Percentiles rank a stretch among this genome's conserved stretches.
These are phyloP conservation scores for Ooceraea biroi DNA, from an alignment of 1,140 invertebrate species.

Conservation along the genomic window DNA sequence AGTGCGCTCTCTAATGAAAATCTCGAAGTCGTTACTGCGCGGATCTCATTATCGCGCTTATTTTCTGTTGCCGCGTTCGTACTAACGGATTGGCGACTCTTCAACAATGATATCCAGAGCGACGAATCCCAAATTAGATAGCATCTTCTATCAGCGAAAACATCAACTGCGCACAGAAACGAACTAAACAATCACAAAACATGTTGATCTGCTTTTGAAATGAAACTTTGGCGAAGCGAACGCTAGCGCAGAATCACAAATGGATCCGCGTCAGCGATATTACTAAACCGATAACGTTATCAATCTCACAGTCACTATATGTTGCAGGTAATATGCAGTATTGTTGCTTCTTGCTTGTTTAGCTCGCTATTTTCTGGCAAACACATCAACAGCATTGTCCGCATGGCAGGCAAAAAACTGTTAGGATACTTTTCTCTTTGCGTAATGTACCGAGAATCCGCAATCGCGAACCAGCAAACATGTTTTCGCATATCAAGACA, in stretches of 20 bases:
- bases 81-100: neutral
- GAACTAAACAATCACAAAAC: neutral
- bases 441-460: neutral
- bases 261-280: neutral
- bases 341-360: neutral
- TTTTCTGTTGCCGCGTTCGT: slow-evolving; percentile 33
- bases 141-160: slow-evolving; percentile 24
- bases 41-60: slow-evolving; percentile 56
- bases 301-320: slow-evolving; percentile 17
- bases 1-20: slow-evolving; percentile 44
- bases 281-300: slow-evolving; percentile 37
- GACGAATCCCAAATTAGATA: slow-evolving; percentile 51
- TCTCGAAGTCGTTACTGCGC: slow-evolving; percentile 49
- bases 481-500: neutral
- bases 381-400: neutral
- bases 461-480: neutral
- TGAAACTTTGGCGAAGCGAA: neutral
- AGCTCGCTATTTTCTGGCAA: neutral
- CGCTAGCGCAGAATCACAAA: neutral
- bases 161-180: neutral
- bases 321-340: neutral
- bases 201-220: slow-evolving; percentile 7
- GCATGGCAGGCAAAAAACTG: neutral
- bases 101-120: neutral
- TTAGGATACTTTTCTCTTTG: neutral